These are phyloP conservation scores for Dichetophora obliterata DNA, from an alignment of 2,888 invertebrate species.

Conservation along the genomic window DNA sequence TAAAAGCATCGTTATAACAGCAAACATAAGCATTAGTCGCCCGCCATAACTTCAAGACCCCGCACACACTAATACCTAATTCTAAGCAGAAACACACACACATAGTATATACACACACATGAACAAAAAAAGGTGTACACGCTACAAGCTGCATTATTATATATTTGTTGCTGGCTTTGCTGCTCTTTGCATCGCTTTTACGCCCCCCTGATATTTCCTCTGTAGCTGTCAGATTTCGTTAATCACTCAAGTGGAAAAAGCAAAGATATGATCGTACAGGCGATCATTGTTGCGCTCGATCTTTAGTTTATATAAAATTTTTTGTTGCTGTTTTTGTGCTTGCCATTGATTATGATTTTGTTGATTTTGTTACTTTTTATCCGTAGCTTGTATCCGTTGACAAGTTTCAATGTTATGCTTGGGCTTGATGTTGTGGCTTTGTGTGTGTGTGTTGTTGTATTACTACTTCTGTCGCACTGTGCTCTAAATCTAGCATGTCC, in stretches of 20 bases:
- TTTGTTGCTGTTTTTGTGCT: neutral
- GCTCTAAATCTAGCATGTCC: constrained; percentile 15
- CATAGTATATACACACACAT: too few relatives aligned
- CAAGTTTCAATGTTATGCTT: constrained; percentile 2
- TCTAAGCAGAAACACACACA: neutral
- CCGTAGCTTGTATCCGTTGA: constrained; percentile 1
- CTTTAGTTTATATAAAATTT: neutral
- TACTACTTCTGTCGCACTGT: neutral
- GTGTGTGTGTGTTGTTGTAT: neutral
- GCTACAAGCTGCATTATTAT: neutral
- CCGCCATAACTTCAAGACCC: neutral
- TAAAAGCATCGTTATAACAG: constrained; percentile 17
- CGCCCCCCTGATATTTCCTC: neutral
- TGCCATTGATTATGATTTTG: neutral
- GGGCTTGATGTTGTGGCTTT: neutral
- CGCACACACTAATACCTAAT: neutral
- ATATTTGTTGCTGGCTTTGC: neutral
- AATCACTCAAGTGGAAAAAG: constrained; percentile 51
- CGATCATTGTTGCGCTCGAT: neutral
- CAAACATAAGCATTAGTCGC: constrained; percentile 23
- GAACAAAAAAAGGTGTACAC: too few relatives aligned
- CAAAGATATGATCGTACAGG: constrained; percentile 6
- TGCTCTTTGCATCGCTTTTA: neutral
- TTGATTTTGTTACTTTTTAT: neutral
- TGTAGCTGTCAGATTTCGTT: constrained; percentile 47